Base-by-base conservation (phyloP, 2,797 vertebrate genomes). In the Hippoglossus hippoglossus region DNA sequence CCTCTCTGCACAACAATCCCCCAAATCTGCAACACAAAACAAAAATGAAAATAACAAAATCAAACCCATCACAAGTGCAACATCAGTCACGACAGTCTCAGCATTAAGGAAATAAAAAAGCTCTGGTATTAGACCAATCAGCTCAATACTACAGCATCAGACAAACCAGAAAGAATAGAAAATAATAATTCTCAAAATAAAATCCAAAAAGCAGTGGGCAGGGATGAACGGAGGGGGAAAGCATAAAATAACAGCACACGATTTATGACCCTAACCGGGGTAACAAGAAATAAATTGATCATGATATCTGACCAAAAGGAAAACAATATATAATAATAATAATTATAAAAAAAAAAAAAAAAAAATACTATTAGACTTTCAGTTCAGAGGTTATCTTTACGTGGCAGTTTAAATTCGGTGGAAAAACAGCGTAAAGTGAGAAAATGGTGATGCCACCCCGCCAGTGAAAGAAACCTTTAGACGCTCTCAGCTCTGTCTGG, bases 21-120 rank as follows among this genome's bases (percentile, higher is more conserved):
- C 36, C 36, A 72, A 70, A 77, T 77, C 82, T 83, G 83, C 82
- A 81, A 81, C 77, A 77, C 75, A 79, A 79, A 79, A 84, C 61
- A 55, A 80, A 80, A 84, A 70, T n/a, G 63, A 78, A 79, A 84
- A 70, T 19, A 58, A 53, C 41, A 59, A 88, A 82, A 74, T 49
- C 68, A 92, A 91, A 91, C 80, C 80, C 83, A 91, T 89, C 87
- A 87, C 90, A 89, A 93, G 91, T 93, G 92, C 92, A 94, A 93
- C 87, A 89, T 91, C 85, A 88, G 85, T 88, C 90, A 87, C 67
- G 65, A 92, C 86, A 85, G 85, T 83, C 83, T 90, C 85, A 86
- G 84, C 87, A 89, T 90, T 64, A 82, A 15, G 52, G 52, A 16
- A 26, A 58, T 69, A 72, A 34, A 46, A 77, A 80, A 81, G 57